Evolutionary conservation across 2,113 vertebrate genomes (phyloP), one percentile per base, ranked within the genome.

Genomic region (Festucalex cinctus): DNA sequence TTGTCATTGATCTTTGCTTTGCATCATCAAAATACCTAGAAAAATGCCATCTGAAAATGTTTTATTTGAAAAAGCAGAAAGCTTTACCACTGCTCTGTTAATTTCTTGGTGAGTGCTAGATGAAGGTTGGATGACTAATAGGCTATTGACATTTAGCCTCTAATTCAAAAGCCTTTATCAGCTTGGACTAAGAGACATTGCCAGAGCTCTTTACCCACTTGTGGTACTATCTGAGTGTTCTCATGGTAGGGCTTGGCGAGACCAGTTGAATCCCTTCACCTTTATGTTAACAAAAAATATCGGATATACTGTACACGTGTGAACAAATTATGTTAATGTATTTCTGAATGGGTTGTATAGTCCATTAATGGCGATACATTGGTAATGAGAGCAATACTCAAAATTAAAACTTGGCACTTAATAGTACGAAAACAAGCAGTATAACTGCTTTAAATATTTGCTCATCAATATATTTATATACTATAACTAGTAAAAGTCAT

Each of bases 1-100:
- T 13, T 66, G 74, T 76, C 79, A 43, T 6, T 51, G 61, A 65
- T 51, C 68, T 62, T 48, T 20, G 44, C 63, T 62, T 39, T 3
- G 51, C 58, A 22, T 64, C 59, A 54, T 80, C 54, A 10, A 60
- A 44, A 66, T 22, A 53, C 5, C 9, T 22, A 68, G 61, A 63
- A 51, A 12, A 35, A 35, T 70, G 64, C 74, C 6, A 5, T 68
- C 58, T 56, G 41, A 44, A 69, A 66, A 51, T 51, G 63, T 75
- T 79, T 77, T 68, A 78, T 75, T 82, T 68, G 64, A 66, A 10
- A 62, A 70, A 61, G 49, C 54, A 44, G 57, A 37, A 35, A 49
- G 60, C 37, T 26, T 43, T 60, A n/a, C 32, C 9, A 22, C 51
- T 49, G 41, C 66, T 57, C 43, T 51, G 32, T 48, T 60, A 20